Percentiles rank a stretch among this genome's conserved stretches.
phyloP scores from a whole-genome alignment of 2,113 vertebrate species.

The Donacobius atricapilla region DNA sequence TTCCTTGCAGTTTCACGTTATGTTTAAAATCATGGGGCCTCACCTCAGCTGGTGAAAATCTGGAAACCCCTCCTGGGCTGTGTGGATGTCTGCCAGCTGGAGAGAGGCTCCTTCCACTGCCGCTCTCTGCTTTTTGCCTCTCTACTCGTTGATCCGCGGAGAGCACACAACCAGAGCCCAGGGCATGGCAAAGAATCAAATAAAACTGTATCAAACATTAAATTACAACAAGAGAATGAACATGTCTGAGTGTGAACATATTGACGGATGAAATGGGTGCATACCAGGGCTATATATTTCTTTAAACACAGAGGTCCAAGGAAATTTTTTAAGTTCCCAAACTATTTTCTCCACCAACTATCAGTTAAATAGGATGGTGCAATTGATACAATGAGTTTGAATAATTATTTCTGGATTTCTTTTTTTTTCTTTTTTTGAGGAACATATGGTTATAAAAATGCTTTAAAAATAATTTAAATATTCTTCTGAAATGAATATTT shows the following conservation, averaged over 20 bases:
- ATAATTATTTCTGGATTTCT: neutral
- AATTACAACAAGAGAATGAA: neutral
- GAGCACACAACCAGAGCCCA: neutral
- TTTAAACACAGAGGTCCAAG: neutral
- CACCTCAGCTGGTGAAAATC: constrained; percentile 24
- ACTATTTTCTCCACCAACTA: neutral
- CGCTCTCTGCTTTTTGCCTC: neutral
- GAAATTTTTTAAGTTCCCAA: neutral
- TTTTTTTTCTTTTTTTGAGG: neutral
- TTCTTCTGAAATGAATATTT: neutral
- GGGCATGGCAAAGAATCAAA: neutral
- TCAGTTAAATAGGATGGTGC: neutral
- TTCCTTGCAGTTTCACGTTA: neutral
- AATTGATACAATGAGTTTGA: neutral
- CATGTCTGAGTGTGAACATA: neutral
- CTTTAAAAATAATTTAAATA: neutral
- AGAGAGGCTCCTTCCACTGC: neutral
- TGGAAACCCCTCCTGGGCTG: neutral
- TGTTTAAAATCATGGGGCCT: neutral
- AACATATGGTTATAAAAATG: neutral
- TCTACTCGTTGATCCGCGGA: neutral
- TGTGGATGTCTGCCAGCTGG: constrained; percentile 22
- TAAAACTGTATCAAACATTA: neutral
- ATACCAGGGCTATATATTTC: neutral
- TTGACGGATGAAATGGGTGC: neutral